Conservation (phyloP, 2,797 vertebrate species). For the Bothrops alternatus region DNA sequence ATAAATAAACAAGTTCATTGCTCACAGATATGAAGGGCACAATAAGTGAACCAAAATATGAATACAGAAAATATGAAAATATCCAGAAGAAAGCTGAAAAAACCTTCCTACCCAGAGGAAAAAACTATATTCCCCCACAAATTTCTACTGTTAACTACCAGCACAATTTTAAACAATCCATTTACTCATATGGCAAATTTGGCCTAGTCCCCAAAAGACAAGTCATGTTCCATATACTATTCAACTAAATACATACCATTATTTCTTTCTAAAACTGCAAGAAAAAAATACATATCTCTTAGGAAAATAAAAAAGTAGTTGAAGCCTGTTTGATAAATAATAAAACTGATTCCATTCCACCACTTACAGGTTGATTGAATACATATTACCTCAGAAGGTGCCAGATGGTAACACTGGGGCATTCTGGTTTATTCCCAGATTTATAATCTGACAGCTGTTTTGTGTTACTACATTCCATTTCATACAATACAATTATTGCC, state of each 20-base stretch:
- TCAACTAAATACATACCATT: slow-evolving; percentile 27
- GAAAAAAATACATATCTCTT: slow-evolving; percentile 39
- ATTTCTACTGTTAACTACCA: neutral
- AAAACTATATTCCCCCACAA: slow-evolving; percentile 5
- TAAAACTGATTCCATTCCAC: neutral
- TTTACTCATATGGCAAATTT: slow-evolving; percentile 42
- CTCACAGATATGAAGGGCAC: neutral
- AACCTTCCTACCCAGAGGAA: slow-evolving; percentile 32
- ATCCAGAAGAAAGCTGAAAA: slow-evolving; percentile 8
- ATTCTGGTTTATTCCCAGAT: neutral
- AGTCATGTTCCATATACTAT: slow-evolving; percentile 46
- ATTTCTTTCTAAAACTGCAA: slow-evolving; percentile 31
- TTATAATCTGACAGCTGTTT: neutral
- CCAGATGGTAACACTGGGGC: neutral
- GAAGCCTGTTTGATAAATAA: neutral
- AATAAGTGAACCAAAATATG: slow-evolving; percentile 41
- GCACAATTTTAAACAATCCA: slow-evolving; percentile 51
- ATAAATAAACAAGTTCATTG: neutral
- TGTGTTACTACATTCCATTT: neutral
- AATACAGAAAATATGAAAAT: slow-evolving; percentile 31
- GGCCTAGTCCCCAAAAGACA: slow-evolving; percentile 10
- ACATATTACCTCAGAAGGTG: neutral
- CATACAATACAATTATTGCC: neutral
- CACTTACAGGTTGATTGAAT: neutral
- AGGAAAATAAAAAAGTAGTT: neutral